These are phyloP conservation scores for Polydesmus complanatus DNA, from an alignment of 2,888 invertebrate species.

Conservation along the genomic window DNA sequence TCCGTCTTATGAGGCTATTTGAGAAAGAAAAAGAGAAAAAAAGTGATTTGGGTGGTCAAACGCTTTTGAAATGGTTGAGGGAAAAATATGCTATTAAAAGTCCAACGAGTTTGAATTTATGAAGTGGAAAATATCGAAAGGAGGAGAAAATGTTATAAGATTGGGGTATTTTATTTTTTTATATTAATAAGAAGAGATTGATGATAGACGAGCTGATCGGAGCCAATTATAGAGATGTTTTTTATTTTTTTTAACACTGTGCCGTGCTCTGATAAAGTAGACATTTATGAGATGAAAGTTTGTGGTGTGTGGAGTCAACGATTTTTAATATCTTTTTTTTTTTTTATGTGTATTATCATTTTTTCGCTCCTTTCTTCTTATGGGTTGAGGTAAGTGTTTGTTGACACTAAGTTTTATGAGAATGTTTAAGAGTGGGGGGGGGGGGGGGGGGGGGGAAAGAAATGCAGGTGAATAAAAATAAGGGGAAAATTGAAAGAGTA, in stretches of 20 bases:
- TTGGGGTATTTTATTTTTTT: too few relatives aligned
- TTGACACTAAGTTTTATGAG: too few relatives aligned
- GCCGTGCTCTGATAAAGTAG: not conserved
- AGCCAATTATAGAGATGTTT: not conserved
- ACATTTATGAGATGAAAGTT: not conserved
- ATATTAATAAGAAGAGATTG: not conserved
- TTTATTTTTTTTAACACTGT: not conserved
- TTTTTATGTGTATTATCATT: not conserved
- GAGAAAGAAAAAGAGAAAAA: not conserved
- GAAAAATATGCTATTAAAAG: not conserved
- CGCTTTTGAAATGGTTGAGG: not conserved
- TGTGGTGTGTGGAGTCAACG: not conserved
- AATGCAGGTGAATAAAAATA: not conserved
- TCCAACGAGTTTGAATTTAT: not conserved
- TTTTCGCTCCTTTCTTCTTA: too few relatives aligned
- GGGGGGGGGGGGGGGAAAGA: constrained; percentile 6
- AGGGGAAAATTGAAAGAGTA: too few relatives aligned
- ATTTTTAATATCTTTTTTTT: not conserved
- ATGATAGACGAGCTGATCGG: too few relatives aligned
- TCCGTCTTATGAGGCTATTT: too few relatives aligned
- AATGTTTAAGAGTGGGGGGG: not conserved
- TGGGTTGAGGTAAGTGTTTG: too few relatives aligned
- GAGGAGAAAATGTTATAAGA: not conserved
- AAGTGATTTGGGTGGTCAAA: not conserved
- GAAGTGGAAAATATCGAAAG: not conserved